Evolutionary conservation across 2,888 invertebrate species (phyloP).

Genomic region (Lochmaea crataegi): DNA sequence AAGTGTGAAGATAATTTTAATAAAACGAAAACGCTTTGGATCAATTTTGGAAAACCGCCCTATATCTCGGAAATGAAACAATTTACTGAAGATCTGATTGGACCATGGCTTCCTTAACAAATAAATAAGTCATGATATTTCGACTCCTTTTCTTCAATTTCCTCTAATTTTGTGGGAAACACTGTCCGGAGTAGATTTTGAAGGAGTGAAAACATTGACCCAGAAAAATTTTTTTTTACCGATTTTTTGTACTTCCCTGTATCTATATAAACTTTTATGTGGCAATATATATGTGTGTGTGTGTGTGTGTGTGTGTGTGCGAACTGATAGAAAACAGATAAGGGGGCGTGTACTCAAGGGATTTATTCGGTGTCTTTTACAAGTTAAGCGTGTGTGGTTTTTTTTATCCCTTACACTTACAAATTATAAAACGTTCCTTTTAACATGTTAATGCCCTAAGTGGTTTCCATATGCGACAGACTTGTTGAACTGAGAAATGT

Average conservation of each 20-base stretch:
- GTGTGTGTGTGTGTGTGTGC: conserved; percentile 49
- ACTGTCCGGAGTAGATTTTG: too few species aligned
- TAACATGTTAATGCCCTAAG: conserved; percentile 49
- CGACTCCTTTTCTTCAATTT: too few species aligned
- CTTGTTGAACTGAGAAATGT: conserved; percentile 27
- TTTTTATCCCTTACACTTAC: conserved; percentile 50
- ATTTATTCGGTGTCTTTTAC: conserved; percentile 54
- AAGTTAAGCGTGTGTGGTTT: conserved; percentile 53
- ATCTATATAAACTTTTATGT: conserved; percentile 47
- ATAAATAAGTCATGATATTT: too few species aligned
- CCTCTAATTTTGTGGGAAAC: too few species aligned
- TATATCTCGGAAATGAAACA: too few species aligned
- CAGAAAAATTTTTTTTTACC: background rate
- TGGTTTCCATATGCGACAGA: conserved; percentile 50
- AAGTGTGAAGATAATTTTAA: too few species aligned
- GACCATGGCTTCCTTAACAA: too few species aligned
- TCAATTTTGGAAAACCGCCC: too few species aligned
- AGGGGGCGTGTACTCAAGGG: conserved; percentile 60
- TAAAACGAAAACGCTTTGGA: too few species aligned
- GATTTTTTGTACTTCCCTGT: conserved; percentile 3
- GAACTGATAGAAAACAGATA: conserved; percentile 60
- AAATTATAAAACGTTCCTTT: conserved; percentile 56
- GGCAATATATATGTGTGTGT: conserved; percentile 49
- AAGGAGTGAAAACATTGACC: background rate
- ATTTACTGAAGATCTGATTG: too few species aligned